phyloP scores from a whole-genome alignment of 2,888 invertebrate genomes.

The Merodon equestris region DNA sequence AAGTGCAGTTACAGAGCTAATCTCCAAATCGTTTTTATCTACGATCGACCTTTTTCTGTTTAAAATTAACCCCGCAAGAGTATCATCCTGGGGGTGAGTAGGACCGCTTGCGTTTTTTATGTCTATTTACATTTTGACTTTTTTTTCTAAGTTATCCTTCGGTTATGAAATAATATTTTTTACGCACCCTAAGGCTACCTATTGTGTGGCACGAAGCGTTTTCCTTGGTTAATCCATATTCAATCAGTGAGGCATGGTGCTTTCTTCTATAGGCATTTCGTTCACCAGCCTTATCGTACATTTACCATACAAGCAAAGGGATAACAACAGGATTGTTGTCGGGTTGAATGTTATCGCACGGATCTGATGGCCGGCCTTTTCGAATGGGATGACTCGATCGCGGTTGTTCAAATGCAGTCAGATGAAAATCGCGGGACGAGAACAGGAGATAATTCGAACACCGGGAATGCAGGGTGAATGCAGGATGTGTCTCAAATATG shows the following conservation, averaged over 20 bases:
- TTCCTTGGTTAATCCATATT: slow-evolving; percentile 32
- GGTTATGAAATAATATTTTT: slow-evolving; percentile 57
- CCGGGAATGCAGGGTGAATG: not conserved
- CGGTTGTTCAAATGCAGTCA: slow-evolving; percentile 62
- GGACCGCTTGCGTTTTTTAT: slow-evolving; percentile 35
- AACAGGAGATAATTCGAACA: slow-evolving; percentile 27
- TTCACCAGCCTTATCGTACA: slow-evolving; percentile 30
- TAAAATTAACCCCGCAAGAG: not conserved
- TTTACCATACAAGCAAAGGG: slow-evolving; percentile 18
- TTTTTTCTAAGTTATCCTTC: slow-evolving; percentile 24
- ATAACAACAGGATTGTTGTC: slow-evolving; percentile 31
- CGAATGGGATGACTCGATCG: slow-evolving; percentile 46
- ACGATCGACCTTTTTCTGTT: too few relatives aligned
- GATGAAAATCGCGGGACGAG: slow-evolving; percentile 50
- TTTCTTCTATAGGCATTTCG: slow-evolving; percentile 15
- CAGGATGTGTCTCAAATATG: slow-evolving; percentile 47
- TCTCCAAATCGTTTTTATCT: too few relatives aligned
- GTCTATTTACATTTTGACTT: slow-evolving; percentile 55
- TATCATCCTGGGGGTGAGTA: slow-evolving; percentile 44
- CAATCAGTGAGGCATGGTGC: slow-evolving; percentile 31
- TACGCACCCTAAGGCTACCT: slow-evolving; percentile 41
- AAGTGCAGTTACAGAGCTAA: too few relatives aligned
- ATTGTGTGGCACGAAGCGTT: slow-evolving; percentile 27
- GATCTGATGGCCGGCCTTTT: slow-evolving; percentile 11
- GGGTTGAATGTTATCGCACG: not conserved